phyloP scores from a whole-genome alignment of 2,888 invertebrate genomes.

The Lasioglossum malachurum region DNA sequence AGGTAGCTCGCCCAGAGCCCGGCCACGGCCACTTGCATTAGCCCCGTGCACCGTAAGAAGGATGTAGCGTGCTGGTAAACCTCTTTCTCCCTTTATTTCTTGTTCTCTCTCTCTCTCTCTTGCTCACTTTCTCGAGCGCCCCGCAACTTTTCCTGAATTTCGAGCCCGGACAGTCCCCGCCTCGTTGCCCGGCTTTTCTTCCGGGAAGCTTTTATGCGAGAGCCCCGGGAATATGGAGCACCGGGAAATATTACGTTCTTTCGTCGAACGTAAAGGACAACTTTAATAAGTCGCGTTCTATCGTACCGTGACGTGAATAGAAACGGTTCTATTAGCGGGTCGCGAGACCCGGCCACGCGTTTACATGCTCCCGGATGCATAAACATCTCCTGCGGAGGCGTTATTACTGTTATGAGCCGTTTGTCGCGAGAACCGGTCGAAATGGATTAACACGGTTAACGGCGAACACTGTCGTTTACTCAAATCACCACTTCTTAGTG shows the following conservation, averaged over 20 bases:
- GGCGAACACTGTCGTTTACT: background rate
- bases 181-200: background rate
- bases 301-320: background rate
- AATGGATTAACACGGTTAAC: background rate
- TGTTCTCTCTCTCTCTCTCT: background rate
- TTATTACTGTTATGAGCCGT: background rate
- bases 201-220: slow-evolving; percentile 6
- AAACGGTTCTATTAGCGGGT: background rate
- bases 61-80: slow-evolving; percentile 28
- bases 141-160: slow-evolving; percentile 26
- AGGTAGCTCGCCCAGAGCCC: slow-evolving; percentile 17
- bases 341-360: background rate
- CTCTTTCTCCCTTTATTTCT: background rate
- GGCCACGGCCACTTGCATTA: slow-evolving; percentile 33
- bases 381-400: background rate
- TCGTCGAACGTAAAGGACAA: slow-evolving; percentile 5
- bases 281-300: slow-evolving; percentile 34
- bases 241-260: slow-evolving; percentile 27
- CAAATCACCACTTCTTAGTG: background rate
- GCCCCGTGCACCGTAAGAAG: slow-evolving; percentile 36
- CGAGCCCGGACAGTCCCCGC: background rate
- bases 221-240: slow-evolving; percentile 16
- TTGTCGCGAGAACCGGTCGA: background rate
- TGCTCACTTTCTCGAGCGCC: background rate
- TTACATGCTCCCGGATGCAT: background rate